Percentiles rank a stretch among this genome's conserved stretches.
Conservation (phyloP, 2,888 invertebrate genomes). For the Patella pellucida region DNA sequence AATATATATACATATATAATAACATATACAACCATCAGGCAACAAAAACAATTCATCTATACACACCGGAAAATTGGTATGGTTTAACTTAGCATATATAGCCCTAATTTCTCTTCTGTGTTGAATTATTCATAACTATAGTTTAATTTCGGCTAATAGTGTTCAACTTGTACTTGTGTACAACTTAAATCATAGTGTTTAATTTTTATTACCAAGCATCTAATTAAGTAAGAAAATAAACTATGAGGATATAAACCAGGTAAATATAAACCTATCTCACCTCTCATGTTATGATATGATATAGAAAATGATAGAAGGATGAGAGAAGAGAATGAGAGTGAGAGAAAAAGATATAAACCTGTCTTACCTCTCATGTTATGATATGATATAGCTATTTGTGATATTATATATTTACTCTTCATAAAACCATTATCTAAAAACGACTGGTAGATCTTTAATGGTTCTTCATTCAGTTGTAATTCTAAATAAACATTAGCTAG, state of each 20-base stretch:
- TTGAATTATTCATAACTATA: too few relatives aligned
- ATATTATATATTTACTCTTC: conserved; percentile 88
- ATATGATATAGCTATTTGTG: conserved; percentile 92
- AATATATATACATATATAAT: conserved; percentile 32
- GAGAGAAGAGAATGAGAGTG: too few relatives aligned
- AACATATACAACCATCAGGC: background rate
- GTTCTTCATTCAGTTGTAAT: conserved; percentile 90
- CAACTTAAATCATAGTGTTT: too few relatives aligned
- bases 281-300: conserved; percentile 92
- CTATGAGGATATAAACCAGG: too few relatives aligned
- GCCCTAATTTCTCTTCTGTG: too few relatives aligned
- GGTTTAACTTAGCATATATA: too few relatives aligned
- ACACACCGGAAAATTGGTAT: too few relatives aligned
- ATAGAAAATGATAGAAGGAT: too few relatives aligned
- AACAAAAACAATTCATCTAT: background rate
- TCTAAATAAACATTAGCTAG: conserved; percentile 91
- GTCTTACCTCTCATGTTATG: conserved; percentile 85
- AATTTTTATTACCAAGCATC: too few relatives aligned
- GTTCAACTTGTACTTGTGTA: too few relatives aligned
- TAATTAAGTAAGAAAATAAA: too few relatives aligned
- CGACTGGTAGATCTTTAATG: conserved; percentile 84
- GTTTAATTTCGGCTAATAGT: too few relatives aligned
- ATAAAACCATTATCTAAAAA: conserved; percentile 85
- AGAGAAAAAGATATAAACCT: background rate
- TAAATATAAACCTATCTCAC: conserved; percentile 41